A percentile compares a stretch with the other conserved stretches of the same genome.
These are phyloP conservation scores for Falco naumanni DNA, from an alignment of 2,797 vertebrate species.

Conservation along the genomic window DNA sequence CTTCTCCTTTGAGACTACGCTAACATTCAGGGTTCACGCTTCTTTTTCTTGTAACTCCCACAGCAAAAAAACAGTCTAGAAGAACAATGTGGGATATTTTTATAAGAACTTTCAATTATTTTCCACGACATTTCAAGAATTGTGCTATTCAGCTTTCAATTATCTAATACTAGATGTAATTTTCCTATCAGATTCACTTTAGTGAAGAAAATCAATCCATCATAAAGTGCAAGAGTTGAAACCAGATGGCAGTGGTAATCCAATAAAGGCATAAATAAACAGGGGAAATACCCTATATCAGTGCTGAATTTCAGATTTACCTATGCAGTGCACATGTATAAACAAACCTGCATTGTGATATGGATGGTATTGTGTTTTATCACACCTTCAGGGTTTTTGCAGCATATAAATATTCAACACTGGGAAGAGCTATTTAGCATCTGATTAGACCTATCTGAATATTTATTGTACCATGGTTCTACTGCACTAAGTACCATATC, in stretches of 20 bases:
- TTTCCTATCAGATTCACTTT: background rate
- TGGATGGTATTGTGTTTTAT: background rate
- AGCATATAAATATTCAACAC: background rate
- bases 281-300: background rate
- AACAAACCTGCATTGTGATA: background rate
- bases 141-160: background rate
- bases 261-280: background rate
- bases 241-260: background rate
- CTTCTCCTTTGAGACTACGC: background rate
- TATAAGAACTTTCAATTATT: background rate
- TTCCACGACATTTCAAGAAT: background rate
- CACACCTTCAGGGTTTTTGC: background rate
- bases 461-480: background rate
- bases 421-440: background rate
- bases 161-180: background rate
- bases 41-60: background rate
- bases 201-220: background rate
- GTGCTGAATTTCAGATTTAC: background rate
- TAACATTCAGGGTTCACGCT: background rate
- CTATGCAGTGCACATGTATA: background rate
- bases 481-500: background rate
- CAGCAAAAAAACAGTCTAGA: background rate
- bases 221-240: background rate
- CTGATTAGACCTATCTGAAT: background rate
- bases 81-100: background rate